phyloP scores from a whole-genome alignment of 2,888 invertebrate species.

The Orthosia incerta region DNA sequence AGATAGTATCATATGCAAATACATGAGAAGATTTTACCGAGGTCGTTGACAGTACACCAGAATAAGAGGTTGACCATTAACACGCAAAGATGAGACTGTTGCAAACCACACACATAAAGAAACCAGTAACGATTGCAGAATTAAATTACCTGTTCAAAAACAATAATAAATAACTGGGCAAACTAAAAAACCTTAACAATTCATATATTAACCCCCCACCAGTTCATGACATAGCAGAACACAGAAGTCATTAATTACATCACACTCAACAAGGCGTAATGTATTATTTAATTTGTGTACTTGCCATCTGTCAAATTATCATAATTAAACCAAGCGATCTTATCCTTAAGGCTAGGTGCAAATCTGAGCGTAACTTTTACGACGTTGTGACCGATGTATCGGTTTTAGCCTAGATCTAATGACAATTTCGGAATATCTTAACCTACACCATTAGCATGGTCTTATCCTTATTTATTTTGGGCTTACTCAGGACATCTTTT shows the following conservation, averaged over 20 bases:
- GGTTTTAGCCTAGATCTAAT: too few relatives aligned
- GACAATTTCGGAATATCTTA: too few relatives aligned
- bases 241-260: conserved; percentile 37
- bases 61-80: background rate
- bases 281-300: conserved; percentile 57
- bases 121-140: conserved; percentile 8
- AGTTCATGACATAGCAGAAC: conserved; percentile 39
- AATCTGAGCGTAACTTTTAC: conserved; percentile 5
- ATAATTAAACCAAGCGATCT: conserved; percentile 61
- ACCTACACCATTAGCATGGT: too few relatives aligned
- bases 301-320: conserved; percentile 62
- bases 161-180: conserved; percentile 23
- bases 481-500: too few relatives aligned
- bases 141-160: conserved; percentile 4
- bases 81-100: background rate
- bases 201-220: conserved; percentile 36
- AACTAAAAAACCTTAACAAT: conserved; percentile 26
- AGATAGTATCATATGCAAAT: background rate
- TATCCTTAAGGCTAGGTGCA: conserved; percentile 18
- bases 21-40: background rate
- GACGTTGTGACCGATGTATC: too few relatives aligned
- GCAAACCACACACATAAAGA: background rate
- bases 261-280: conserved; percentile 31
- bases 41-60: background rate
- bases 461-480: too few relatives aligned